Conservation (phyloP, 2,888 invertebrate genomes). For the Eupelmus urozonus region DNA sequence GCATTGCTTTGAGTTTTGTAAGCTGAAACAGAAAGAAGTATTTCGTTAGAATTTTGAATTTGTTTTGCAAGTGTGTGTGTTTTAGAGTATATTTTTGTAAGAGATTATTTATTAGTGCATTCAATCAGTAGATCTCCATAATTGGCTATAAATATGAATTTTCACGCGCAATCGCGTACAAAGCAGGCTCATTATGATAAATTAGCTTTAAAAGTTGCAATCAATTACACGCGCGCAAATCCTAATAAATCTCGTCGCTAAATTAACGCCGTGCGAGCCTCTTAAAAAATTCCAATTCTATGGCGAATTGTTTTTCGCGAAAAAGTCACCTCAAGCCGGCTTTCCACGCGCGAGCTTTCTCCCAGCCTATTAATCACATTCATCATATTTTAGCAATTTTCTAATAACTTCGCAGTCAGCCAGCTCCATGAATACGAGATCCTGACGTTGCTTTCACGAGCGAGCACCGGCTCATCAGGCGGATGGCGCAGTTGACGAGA, state of each 20-base stretch:
- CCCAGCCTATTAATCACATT: conserved; percentile 26
- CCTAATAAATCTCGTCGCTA: neutral
- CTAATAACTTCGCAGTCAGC: neutral
- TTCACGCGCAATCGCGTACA: neutral
- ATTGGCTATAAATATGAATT: no score
- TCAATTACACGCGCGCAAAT: conserved; percentile 1
- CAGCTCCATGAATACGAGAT: neutral
- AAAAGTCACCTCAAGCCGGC: neutral
- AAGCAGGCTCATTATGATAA: neutral
- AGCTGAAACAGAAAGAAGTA: neutral
- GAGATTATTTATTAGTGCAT: no score
- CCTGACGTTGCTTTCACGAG: neutral
- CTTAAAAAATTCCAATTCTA: neutral
- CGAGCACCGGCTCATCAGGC: conserved; percentile 3
- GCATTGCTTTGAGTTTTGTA: neutral
- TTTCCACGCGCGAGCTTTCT: conserved; percentile 12
- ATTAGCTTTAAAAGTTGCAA: neutral
- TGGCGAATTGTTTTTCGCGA: neutral
- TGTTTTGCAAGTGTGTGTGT: no score
- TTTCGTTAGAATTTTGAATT: neutral
- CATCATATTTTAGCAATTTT: no score
- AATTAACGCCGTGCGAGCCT: neutral
- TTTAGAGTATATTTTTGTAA: no score
- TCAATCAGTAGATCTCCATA: no score
- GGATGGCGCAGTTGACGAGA: neutral